phyloP scores from a whole-genome alignment of 2,113 vertebrate genomes.

The Vulpes lagopus region DNA sequence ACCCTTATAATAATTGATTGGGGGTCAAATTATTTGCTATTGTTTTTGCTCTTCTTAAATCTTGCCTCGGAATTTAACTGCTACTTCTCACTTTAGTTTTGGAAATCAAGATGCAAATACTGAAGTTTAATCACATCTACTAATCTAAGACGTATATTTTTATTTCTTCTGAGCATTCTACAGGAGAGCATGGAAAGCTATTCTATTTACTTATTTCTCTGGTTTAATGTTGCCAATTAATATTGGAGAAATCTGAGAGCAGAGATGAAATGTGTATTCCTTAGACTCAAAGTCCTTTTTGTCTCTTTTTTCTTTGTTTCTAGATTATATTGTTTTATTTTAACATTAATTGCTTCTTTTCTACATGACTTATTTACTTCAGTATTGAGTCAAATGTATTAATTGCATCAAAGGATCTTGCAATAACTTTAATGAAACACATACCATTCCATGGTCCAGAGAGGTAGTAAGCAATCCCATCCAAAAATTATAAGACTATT shows the following conservation, averaged over 20 bases:
- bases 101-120: neutral
- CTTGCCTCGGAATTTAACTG: neutral
- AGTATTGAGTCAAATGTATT: neutral
- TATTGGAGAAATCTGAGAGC: neutral
- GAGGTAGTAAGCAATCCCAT: neutral
- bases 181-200: neutral
- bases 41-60: neutral
- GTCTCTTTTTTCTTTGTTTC: neutral
- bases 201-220: neutral
- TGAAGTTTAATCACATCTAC: neutral
- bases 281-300: neutral
- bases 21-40: neutral
- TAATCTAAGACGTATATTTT: neutral
- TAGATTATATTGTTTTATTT: neutral
- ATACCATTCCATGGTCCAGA: neutral
- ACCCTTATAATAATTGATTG: neutral
- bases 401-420: neutral
- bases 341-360: neutral
- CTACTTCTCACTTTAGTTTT: slow-evolving; percentile 11
- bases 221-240: slow-evolving; percentile 21
- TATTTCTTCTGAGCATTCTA: slow-evolving; percentile 2
- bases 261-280: neutral
- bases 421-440: neutral
- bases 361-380: neutral
- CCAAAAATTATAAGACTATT: neutral